Base-by-base conservation (phyloP, 2,888 invertebrate genomes). In the Lamproptera curius region DNA sequence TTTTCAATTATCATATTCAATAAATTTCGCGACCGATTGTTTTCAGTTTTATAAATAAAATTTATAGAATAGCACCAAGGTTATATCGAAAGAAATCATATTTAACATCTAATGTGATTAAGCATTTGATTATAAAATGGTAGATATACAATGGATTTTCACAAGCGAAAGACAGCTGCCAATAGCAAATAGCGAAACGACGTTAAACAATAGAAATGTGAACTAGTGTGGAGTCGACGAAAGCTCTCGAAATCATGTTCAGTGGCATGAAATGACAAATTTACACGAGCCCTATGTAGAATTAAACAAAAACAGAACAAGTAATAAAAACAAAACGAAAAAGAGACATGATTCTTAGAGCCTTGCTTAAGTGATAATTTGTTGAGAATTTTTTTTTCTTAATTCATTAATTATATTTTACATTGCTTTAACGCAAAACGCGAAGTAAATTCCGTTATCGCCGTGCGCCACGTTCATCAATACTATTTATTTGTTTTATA, bases 231-330 rank as follows among this genome's bases (percentile, higher is more conserved):
- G n/a, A 31, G n/a, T 45, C n/a, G 45, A 43, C 28, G 28, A 42
- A 50, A 33, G 49, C 44, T 50, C 49, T 44, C 44, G 41, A 50
- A 44, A 50, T 50, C 49, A 50, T 50, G 49, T 50, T 44, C 13
- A 50, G 49, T 50, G 49, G 49, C 49, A 50, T 50, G 49, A 50
- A 31, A 50, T 50, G 48, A 49, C 23, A 38, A 26, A 28, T 35
- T 39, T 28, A 43, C 13, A 16, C 17, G 14, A 43, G 26, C 15
- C 20, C 35, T 17, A 40, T 20, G 36, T 33, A 40, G 35, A 40
- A 43, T 28, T 8, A 16, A 31, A 39, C n/a, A n/a, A n/a, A n/a
- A n/a, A n/a, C n/a, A n/a, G n/a, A n/a, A n/a, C n/a, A 38, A 23
- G 17, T 40, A 20, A 44, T 23, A 33, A 26, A 20, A 31, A 31